Evolutionary conservation across 2,113 vertebrate species (phyloP).

Genomic region (Smithornis capensis): DNA sequence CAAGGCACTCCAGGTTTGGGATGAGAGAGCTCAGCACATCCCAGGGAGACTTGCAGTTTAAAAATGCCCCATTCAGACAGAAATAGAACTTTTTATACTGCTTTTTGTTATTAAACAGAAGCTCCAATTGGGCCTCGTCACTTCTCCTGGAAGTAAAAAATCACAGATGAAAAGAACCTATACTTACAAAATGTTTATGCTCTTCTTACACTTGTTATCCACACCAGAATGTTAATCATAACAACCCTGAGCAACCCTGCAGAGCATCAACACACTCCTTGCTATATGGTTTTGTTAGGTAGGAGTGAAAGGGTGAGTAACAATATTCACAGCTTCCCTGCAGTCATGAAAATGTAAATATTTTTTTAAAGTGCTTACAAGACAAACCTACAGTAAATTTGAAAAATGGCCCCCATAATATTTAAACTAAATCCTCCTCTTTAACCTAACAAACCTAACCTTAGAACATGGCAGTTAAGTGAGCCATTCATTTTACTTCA

Average conservation of each 20-base stretch:
- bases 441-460: constrained; percentile 66
- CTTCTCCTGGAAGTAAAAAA: neutral
- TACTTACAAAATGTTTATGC: constrained; percentile 59
- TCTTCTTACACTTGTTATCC: constrained; percentile 46
- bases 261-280: neutral
- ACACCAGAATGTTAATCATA: constrained; percentile 48
- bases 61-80: neutral
- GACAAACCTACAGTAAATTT: constrained; percentile 71
- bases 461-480: constrained; percentile 58
- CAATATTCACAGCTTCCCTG: constrained; percentile 49
- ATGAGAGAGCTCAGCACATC: neutral
- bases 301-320: constrained; percentile 30
- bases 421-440: constrained; percentile 66
- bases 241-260: constrained; percentile 16
- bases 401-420: constrained; percentile 69
- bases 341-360: constrained; percentile 68
- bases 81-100: neutral
- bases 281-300: neutral
- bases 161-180: constrained; percentile 5
- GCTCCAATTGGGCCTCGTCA: neutral
- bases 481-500: constrained; percentile 62
- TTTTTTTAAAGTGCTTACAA: constrained; percentile 69
- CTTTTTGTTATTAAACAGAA: neutral
- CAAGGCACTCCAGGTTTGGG: neutral
- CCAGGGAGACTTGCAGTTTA: neutral